Conservation (phyloP, 2,113 vertebrate genomes). For the Bostrychus sinensis region DNA sequence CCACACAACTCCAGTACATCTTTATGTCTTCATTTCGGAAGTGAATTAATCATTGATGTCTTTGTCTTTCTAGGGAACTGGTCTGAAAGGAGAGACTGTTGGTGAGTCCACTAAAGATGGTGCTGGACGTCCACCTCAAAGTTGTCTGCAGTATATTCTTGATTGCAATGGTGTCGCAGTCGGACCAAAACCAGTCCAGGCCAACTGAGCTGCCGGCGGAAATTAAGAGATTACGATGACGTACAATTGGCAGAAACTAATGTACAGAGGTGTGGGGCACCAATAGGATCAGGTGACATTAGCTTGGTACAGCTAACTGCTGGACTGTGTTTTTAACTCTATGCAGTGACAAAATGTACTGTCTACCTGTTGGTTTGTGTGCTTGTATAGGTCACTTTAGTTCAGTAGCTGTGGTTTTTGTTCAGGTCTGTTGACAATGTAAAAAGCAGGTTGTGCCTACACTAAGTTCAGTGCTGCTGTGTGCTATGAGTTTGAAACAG, state of each 20-base stretch:
- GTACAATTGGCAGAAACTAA: conserved; percentile 80
- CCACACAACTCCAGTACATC: background rate
- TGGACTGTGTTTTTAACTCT: conserved; percentile 90
- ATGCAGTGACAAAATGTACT: conserved; percentile 89
- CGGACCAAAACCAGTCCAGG: conserved; percentile 94
- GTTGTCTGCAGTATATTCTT: conserved; percentile 99
- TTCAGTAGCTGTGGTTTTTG: conserved; percentile 85
- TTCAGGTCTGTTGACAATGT: conserved; percentile 86
- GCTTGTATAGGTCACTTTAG: conserved; percentile 87
- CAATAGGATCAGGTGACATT: conserved; percentile 69
- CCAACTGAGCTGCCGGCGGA: conserved; percentile 84
- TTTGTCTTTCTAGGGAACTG: conserved; percentile 79
- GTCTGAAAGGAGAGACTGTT: conserved; percentile 85
- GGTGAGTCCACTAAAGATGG: conserved; percentile 84
- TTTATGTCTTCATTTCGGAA: background rate
- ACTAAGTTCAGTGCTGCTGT: conserved; percentile 85
- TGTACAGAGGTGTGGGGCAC: conserved; percentile 55
- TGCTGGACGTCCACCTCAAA: conserved; percentile 90
- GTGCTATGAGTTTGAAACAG: conserved; percentile 61
- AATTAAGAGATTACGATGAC: conserved; percentile 32
- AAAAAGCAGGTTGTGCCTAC: conserved; percentile 88
- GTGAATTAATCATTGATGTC: background rate
- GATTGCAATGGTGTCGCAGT: conserved; percentile 97
- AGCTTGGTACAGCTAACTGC: conserved; percentile 77
- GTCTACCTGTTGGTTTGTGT: conserved; percentile 88